Percentiles rank a stretch among this genome's conserved stretches.
Evolutionary conservation across 2,113 vertebrate genomes (phyloP).

Genomic region (Dicerorhinus sumatrensis): DNA sequence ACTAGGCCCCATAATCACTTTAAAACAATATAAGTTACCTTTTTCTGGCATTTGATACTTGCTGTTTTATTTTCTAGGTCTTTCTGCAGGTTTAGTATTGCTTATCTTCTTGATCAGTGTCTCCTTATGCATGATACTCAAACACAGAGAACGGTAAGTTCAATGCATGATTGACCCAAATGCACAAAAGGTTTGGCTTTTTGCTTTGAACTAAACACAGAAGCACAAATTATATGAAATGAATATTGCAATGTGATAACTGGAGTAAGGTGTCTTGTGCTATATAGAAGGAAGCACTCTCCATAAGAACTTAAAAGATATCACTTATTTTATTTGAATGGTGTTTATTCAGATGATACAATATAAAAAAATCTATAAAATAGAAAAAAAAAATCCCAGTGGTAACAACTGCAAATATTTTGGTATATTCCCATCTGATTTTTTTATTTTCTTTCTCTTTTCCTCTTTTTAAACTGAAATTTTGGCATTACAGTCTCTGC

Average conservation of each 20-base stretch:
- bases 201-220: constrained; percentile 4
- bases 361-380: constrained; percentile 27
- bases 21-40: background rate
- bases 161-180: background rate
- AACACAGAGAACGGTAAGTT: constrained; percentile 72
- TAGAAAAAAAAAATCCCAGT: background rate
- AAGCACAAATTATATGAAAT: background rate
- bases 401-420: background rate
- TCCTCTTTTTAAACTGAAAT: constrained; percentile 6
- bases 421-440: background rate
- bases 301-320: background rate
- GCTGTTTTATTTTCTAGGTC: constrained; percentile 57
- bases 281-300: background rate
- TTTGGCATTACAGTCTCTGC: background rate
- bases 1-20: background rate
- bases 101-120: constrained; percentile 30
- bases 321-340: background rate
- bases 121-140: constrained; percentile 14
- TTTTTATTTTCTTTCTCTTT: background rate
- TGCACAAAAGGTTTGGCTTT: background rate
- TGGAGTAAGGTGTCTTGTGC: background rate
- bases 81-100: background rate
- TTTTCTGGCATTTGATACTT: constrained; percentile 48
- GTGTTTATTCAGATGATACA: background rate
- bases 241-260: background rate